Base-by-base conservation (phyloP, 2,888 invertebrate genomes). In the Drosophila emarginata region DNA sequence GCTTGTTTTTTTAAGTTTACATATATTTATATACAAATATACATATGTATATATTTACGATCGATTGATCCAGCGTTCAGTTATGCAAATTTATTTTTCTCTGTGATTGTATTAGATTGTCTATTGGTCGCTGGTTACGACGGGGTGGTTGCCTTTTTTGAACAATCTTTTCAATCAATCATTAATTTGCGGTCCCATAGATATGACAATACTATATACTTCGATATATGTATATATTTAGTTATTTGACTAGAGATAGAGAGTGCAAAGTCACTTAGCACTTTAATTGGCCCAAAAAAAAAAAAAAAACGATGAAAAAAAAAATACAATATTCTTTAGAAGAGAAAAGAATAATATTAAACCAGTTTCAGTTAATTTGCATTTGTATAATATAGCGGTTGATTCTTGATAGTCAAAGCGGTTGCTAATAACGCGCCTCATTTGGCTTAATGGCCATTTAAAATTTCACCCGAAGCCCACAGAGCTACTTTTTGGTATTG, bases 41-140 rank as follows among this genome's bases (percentile, higher is more conserved):
- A n/a, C n/a, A n/a, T n/a, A n/a, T n/a, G n/a, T n/a, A n/a, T 58
- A 71, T 71, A 78, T 76, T 68, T 67, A 69, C 36, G 61, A 69
- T 50, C 70, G 76, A 74, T 64, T 71, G 70, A 64, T 52, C 72
- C 61, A 54, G 62, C 62, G 36, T 32, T 39, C 72, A 23, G 18
- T 72, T 87, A 84, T 83, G 85, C 87, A 83, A 87, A 82, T 82
- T 82, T n/a, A n/a, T n/a, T 2, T 37, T 32, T 12, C 45, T 63
- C 32, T 52, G 26, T 37, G 52, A 15, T 40, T 52, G 70, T 61
- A 56, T 45, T 45, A 45, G 45, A 45, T 45, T 45, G 40, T 40
- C 32, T 37, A 37, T n/a, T 36, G 15, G 11, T 6, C 15, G 37
- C 26, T 37, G 14, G 18, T 14, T 32, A 32, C 32, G 32, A 50